Percentiles rank a stretch among this genome's conserved stretches.
Conservation (phyloP, 2,113 vertebrate genomes). For the Donacobius atricapilla region DNA sequence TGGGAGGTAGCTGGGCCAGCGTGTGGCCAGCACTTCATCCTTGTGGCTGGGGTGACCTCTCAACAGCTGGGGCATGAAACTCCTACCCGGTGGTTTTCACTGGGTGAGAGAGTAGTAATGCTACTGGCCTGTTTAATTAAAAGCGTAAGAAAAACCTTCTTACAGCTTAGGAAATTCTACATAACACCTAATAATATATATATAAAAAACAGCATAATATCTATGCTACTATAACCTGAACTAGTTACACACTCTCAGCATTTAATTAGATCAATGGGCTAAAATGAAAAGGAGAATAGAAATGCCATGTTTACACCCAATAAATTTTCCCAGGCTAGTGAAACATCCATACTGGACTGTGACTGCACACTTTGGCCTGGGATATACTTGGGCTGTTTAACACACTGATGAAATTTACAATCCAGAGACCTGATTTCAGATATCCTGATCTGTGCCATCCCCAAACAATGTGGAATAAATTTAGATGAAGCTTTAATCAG, state of each 20-base stretch:
- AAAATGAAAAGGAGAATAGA: not conserved
- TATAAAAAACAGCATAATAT: not conserved
- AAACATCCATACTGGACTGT: not conserved
- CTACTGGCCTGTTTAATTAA: not conserved
- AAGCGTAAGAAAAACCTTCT: not conserved
- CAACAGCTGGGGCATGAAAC: not conserved
- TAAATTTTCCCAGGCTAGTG: not conserved
- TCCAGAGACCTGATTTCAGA: not conserved
- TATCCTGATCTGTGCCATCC: not conserved
- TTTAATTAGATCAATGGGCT: not conserved
- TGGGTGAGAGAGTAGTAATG: not conserved
- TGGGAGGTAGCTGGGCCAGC: not conserved
- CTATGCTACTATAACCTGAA: not conserved
- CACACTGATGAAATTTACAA: not conserved
- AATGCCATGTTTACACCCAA: not conserved
- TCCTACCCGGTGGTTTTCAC: fast-evolving
- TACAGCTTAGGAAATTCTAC: not conserved
- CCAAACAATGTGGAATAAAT: not conserved
- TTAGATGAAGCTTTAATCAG: not conserved
- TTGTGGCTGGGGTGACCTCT: not conserved
- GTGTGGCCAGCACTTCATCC: fast-evolving
- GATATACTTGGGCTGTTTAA: not conserved
- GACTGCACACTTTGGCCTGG: not conserved
- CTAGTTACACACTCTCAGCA: not conserved
- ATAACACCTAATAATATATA: not conserved